These are phyloP conservation scores for Clunio marinus DNA, from an alignment of 2,888 invertebrate species.

Conservation along the genomic window DNA sequence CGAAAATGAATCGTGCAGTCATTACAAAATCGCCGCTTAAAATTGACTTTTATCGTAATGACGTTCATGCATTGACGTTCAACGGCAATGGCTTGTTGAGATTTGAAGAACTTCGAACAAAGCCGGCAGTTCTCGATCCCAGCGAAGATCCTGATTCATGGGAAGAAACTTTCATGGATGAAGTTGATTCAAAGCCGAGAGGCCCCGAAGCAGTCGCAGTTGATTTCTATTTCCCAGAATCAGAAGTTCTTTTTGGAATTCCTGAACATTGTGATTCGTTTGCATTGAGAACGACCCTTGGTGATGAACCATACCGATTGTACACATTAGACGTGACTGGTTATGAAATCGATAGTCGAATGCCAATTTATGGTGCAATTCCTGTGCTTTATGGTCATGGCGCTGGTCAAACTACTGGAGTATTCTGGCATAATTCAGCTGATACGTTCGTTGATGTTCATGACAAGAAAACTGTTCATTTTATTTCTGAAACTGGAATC, in stretches of 20 bases:
- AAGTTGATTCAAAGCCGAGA: slow-evolving; percentile 87
- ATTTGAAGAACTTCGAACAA: neutral
- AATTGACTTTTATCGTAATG: neutral
- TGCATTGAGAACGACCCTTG: slow-evolving; percentile 74
- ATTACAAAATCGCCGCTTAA: neutral
- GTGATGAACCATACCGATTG: slow-evolving; percentile 82
- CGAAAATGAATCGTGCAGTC: neutral
- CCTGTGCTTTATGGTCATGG: slow-evolving; percentile 93
- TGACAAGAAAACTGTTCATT: slow-evolving; percentile 69
- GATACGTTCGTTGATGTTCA: slow-evolving; percentile 98
- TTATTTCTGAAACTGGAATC: slow-evolving; percentile 94
- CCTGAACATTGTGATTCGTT: slow-evolving; percentile 96
- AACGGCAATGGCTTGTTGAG: neutral
- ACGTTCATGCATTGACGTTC: neutral
- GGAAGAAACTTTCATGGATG: slow-evolving; percentile 93
- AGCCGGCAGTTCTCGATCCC: neutral
- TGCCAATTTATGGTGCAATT: slow-evolving; percentile 94
- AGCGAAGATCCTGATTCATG: slow-evolving; percentile 71
- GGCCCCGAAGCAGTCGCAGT: slow-evolving; percentile 93
- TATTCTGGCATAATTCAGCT: slow-evolving; percentile 96
- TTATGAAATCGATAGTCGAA: slow-evolving; percentile 88
- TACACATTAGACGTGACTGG: slow-evolving; percentile 99
- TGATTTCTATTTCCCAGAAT: slow-evolving; percentile 88
- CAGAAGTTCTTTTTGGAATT: slow-evolving; percentile 80
- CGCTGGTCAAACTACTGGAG: slow-evolving; percentile 73